These are phyloP conservation scores for Lanistes nyassanus DNA, from an alignment of 1,140 invertebrate genomes.

Conservation along the genomic window DNA sequence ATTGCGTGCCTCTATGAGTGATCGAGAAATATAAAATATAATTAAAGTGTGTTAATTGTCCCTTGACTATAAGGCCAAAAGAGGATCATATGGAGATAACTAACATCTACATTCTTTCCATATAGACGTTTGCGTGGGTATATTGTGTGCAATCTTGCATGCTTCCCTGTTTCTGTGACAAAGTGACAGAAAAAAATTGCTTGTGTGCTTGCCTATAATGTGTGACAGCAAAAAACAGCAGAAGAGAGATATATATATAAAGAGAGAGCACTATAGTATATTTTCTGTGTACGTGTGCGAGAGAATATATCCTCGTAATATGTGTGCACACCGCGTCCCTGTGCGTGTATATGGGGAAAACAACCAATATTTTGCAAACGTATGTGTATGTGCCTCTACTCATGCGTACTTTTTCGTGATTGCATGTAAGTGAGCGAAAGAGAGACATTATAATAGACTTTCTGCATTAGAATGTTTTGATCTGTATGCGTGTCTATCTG, in stretches of 20 bases:
- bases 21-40: neutral
- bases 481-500: neutral
- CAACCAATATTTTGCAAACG: neutral
- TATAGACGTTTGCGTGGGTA: conserved; percentile 2
- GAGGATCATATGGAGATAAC: neutral
- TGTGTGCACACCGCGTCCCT: neutral
- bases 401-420: neutral
- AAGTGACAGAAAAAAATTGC: neutral
- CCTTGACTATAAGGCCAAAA: neutral
- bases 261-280: neutral
- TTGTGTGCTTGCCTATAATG: no score
- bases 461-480: neutral
- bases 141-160: neutral
- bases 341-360: neutral
- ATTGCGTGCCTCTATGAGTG: neutral
- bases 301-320: neutral
- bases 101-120: conserved; percentile 1
- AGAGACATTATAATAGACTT: neutral
- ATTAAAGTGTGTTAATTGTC: neutral
- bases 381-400: neutral
- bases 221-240: neutral
- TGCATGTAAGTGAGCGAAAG: neutral
- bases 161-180: neutral
- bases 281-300: no score
- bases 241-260: neutral